These are phyloP conservation scores for Gastrophryne carolinensis DNA, from an alignment of 2,797 vertebrate genomes.

Conservation along the genomic window DNA sequence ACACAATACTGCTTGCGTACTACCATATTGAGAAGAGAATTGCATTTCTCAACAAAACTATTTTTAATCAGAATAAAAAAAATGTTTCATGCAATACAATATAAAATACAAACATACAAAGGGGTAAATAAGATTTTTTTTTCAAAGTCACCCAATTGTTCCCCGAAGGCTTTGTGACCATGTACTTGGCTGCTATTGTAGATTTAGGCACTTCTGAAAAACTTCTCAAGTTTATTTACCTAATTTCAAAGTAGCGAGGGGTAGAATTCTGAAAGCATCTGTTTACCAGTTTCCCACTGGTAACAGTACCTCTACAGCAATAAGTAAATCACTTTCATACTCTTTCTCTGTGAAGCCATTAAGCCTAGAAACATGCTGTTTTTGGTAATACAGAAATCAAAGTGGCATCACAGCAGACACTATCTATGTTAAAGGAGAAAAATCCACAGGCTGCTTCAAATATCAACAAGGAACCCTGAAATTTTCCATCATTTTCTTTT, in stretches of 20 bases:
- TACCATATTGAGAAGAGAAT: too few relatives aligned
- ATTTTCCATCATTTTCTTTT: slow-evolving; percentile 81
- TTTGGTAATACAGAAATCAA: slow-evolving; percentile 82
- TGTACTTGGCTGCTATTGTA: background rate
- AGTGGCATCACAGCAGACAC: slow-evolving; percentile 73
- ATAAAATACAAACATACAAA: too few relatives aligned
- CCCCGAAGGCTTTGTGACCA: too few relatives aligned
- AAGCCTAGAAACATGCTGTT: slow-evolving; percentile 83
- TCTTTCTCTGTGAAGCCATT: slow-evolving; percentile 81
- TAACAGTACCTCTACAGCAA: slow-evolving; percentile 71
- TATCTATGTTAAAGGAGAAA: slow-evolving; percentile 80
- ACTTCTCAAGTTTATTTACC: slow-evolving; percentile 63
- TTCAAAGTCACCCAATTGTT: too few relatives aligned
- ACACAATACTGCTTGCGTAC: too few relatives aligned
- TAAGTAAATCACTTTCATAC: slow-evolving; percentile 79
- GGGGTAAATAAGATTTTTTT: too few relatives aligned
- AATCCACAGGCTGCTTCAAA: slow-evolving; percentile 87
- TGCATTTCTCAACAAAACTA: too few relatives aligned
- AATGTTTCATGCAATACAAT: too few relatives aligned
- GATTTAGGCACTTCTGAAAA: background rate
- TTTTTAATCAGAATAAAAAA: too few relatives aligned
- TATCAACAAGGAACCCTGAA: slow-evolving; percentile 80
- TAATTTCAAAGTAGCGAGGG: slow-evolving; percentile 48
- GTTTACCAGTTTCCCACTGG: slow-evolving; percentile 71
- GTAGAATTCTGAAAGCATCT: slow-evolving; percentile 62